Conservation (phyloP, 2,888 invertebrate genomes). For the Panzeria rudis region DNA sequence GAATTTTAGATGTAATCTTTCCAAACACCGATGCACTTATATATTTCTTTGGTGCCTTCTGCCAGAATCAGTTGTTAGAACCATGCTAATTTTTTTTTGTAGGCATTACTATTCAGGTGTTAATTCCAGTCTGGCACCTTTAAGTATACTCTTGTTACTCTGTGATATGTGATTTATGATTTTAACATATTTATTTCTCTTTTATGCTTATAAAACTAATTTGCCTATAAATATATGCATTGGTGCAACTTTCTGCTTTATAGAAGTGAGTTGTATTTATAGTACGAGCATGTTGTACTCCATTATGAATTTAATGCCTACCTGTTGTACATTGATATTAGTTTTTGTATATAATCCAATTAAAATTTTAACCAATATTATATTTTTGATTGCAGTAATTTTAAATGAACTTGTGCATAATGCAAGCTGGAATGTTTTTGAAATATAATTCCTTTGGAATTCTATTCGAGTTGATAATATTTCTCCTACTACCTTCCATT, state of each 20-base stretch:
- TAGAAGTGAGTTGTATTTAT: not conserved
- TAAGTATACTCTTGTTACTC: constrained; percentile 4
- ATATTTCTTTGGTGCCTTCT: too few relatives aligned
- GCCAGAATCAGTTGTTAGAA: too few relatives aligned
- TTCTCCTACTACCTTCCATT: not conserved
- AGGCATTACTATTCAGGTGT: not conserved
- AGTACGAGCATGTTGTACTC: not conserved
- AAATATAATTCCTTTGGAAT: not conserved
- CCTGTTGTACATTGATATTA: not conserved
- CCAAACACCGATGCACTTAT: too few relatives aligned
- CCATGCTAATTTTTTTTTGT: too few relatives aligned
- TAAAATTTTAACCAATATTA: constrained; percentile 1
- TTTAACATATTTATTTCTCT: not conserved
- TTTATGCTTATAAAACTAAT: not conserved
- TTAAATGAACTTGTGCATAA: not conserved
- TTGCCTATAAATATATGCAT: not conserved
- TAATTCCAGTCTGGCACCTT: not conserved
- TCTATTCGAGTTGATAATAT: not conserved
- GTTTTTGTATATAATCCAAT: constrained; percentile 27
- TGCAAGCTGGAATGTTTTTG: not conserved
- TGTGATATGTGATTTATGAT: constrained; percentile 13
- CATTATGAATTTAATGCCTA: not conserved
- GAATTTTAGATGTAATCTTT: too few relatives aligned
- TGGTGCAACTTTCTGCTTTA: not conserved
- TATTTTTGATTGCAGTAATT: not conserved